phyloP scores from a whole-genome alignment of 2,113 vertebrate genomes.

The Lonchura striata region DNA sequence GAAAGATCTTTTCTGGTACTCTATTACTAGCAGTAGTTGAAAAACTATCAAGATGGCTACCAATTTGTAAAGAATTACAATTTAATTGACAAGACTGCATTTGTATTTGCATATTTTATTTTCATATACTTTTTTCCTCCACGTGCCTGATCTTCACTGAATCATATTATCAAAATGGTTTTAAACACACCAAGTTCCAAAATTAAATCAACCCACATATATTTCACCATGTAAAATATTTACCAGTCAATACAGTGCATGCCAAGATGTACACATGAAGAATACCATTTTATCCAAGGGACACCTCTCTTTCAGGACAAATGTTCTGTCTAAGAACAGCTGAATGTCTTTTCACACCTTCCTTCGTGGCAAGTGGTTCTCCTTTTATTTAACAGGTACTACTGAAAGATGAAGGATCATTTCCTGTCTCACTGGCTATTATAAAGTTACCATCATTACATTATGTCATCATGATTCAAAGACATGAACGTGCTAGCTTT shows the following conservation, averaged over 20 bases:
- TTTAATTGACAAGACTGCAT: background rate
- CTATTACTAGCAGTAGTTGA: background rate
- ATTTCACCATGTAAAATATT: background rate
- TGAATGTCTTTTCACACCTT: background rate
- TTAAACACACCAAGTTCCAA: background rate
- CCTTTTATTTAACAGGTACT: background rate
- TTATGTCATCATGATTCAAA: background rate
- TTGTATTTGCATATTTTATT: background rate
- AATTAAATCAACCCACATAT: background rate
- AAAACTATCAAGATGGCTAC: background rate
- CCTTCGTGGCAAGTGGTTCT: background rate
- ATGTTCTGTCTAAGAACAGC: background rate
- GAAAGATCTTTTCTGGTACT: background rate
- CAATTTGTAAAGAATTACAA: background rate
- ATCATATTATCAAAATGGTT: background rate
- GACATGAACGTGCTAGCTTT: background rate
- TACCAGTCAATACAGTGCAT: background rate
- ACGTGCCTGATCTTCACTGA: background rate
- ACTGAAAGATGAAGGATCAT: background rate
- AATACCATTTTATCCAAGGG: background rate
- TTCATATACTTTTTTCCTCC: background rate
- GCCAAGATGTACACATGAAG: background rate
- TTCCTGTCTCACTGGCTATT: background rate
- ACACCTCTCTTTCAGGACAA: background rate
- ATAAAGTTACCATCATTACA: background rate